These are phyloP conservation scores for Zaprionus ornatus DNA, from an alignment of 1,140 invertebrate species.

Conservation along the genomic window DNA sequence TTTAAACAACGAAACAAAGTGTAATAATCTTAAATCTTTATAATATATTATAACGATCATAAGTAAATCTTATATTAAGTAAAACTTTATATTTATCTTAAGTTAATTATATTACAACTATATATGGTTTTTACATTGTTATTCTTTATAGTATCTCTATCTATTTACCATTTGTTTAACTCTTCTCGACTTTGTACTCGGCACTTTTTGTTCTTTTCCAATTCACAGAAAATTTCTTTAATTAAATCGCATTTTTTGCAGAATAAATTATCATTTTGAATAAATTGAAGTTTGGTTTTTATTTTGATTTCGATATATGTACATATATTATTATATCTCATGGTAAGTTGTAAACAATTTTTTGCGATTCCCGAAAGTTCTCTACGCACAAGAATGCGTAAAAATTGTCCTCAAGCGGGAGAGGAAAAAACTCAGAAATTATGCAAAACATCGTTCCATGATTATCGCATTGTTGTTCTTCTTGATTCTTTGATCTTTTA, in stretches of 20 bases:
- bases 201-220: neutral
- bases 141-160: too few species aligned
- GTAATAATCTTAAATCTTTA: too few species aligned
- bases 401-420: constrained; percentile 34
- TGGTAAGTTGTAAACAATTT: constrained; percentile 52
- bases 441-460: constrained; percentile 27
- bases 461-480: constrained; percentile 11
- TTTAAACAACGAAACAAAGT: too few species aligned
- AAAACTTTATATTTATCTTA: too few species aligned
- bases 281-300: neutral
- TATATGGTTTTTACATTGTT: too few species aligned
- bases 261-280: neutral
- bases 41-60: too few species aligned
- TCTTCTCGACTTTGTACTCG: neutral
- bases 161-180: neutral
- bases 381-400: constrained; percentile 50
- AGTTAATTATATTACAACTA: too few species aligned
- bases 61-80: too few species aligned
- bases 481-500: constrained; percentile 12
- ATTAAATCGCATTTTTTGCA: neutral
- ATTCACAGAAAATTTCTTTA: neutral
- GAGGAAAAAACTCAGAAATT: constrained; percentile 9
- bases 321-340: neutral
- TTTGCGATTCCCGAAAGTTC: constrained; percentile 50
- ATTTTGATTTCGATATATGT: constrained; percentile 2